Base-by-base conservation (phyloP, 2,113 vertebrate genomes). In the Collichthys lucidus region DNA sequence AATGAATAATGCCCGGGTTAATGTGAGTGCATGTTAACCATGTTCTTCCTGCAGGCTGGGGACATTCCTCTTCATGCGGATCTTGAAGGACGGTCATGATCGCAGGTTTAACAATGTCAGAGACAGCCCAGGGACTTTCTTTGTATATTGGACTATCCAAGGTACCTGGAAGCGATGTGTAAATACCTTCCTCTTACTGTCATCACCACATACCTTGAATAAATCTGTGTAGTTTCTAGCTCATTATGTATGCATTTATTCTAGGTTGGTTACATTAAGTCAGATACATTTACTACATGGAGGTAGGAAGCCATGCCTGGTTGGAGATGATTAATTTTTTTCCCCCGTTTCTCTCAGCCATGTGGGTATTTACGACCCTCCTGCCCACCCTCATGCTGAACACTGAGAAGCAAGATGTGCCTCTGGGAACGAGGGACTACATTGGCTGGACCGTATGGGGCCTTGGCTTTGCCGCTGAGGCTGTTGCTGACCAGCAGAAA, bases 361-460 rank as follows among this genome's bases (percentile, higher is more conserved):
- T 95, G 65, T 96, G 96, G 96, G 88, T 96, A 52, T 96, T 96
- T 74, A 64, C 94, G 80, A 96, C 96, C 50, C 94, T 96, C 16
- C 91, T 96, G 77, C 96, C 95, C 82, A 96, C 95, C 53, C 91
- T 96, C 35, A 94, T 96, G 85, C 85, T 96, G 49, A 96, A 96
- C 83, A 91, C 60, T 9, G 93, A 96, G 79, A 90, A 55, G 84
- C 86, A 22, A 14, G 89, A 95, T 42, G 73, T 86, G 52, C 93
- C 95, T 44, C 86, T 96, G 52, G 94, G 95, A 26, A 4, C 82
- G 1, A 93, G 91, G 70, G 96, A 96, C 91, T 96, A 94, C 22
- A 17, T 94, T 0, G 96, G 96, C 66, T 96, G 96, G 96, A 77
- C 87, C 3, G 7, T 95, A 1, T 96, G 95, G 96, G 88, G 89